Percentiles rank a stretch among this genome's conserved stretches.
phyloP scores from a whole-genome alignment of 1,140 invertebrate species.

The Leptonema lineaticorne region DNA sequence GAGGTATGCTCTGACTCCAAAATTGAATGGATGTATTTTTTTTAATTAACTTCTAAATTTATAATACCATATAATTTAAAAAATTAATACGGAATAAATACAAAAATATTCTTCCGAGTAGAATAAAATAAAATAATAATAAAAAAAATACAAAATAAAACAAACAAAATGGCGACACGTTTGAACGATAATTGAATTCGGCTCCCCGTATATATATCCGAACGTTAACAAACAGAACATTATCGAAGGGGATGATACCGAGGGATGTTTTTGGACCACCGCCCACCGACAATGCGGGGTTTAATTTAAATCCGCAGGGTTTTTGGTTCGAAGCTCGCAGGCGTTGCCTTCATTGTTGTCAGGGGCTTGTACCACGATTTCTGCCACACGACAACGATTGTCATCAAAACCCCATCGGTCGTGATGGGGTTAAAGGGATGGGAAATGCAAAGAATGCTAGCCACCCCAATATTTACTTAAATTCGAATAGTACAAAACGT shows the following conservation, averaged over 20 bases:
- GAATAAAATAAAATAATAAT: neutral
- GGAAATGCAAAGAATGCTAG: too few relatives aligned
- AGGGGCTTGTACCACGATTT: constrained; percentile 12
- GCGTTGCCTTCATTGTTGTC: constrained; percentile 22
- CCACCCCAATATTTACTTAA: neutral
- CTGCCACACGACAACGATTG: constrained; percentile 16
- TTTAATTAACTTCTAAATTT: too few relatives aligned
- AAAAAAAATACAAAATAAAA: neutral
- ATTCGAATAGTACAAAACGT: neutral
- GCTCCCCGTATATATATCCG: neutral
- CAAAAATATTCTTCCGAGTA: too few relatives aligned
- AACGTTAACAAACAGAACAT: constrained; percentile 4
- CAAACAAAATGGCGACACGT: constrained; percentile 1
- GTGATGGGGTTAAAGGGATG: neutral
- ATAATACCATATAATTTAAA: too few relatives aligned
- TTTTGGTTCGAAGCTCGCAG: neutral
- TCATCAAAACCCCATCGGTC: constrained; percentile 17
- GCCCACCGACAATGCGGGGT: constrained; percentile 22
- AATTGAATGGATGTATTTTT: too few relatives aligned
- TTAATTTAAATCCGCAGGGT: constrained; percentile 23
- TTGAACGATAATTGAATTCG: neutral
- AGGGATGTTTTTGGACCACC: neutral
- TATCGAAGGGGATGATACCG: neutral
- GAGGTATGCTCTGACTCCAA: too few relatives aligned
- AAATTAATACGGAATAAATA: too few relatives aligned